These are phyloP conservation scores for Mythimna albipuncta DNA, from an alignment of 2,888 invertebrate species.

Conservation along the genomic window DNA sequence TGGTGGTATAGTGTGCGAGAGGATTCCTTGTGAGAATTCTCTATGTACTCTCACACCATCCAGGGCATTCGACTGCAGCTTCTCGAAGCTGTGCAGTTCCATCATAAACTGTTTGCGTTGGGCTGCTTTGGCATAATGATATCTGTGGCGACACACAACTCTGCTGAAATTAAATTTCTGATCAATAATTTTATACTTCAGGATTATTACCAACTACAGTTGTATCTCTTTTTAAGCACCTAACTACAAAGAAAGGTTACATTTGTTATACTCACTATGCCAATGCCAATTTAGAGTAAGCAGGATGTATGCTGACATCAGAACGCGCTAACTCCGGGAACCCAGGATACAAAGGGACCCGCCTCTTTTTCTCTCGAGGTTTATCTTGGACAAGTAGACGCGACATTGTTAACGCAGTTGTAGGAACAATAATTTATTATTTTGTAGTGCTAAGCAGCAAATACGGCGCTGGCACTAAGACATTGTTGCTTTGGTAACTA, in stretches of 20 bases:
- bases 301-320: constrained; percentile 92
- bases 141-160: constrained; percentile 92
- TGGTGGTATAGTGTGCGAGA: constrained; percentile 88
- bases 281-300: constrained; percentile 90
- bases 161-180: constrained; percentile 83
- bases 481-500: constrained; percentile 59
- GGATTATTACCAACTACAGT: neutral
- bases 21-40: constrained; percentile 91
- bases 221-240: too few species aligned
- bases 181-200: neutral
- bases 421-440: constrained; percentile 30
- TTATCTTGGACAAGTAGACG: neutral
- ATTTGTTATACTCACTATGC: constrained; percentile 91
- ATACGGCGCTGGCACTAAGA: constrained; percentile 6
- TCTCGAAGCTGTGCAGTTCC: constrained; percentile 91
- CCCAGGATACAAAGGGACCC: constrained; percentile 84
- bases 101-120: constrained; percentile 91
- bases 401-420: constrained; percentile 20
- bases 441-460: constrained; percentile 2
- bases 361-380: constrained; percentile 63
- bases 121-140: constrained; percentile 86
- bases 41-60: constrained; percentile 92
- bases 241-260: neutral
- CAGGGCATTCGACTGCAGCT: constrained; percentile 91
- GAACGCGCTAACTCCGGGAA: constrained; percentile 90